Evolutionary conservation across 92 coral and sea anemone genomes (phyloP), one percentile per base, ranked within the genome.

Genomic region (Zoanthus sociatus): DNA sequence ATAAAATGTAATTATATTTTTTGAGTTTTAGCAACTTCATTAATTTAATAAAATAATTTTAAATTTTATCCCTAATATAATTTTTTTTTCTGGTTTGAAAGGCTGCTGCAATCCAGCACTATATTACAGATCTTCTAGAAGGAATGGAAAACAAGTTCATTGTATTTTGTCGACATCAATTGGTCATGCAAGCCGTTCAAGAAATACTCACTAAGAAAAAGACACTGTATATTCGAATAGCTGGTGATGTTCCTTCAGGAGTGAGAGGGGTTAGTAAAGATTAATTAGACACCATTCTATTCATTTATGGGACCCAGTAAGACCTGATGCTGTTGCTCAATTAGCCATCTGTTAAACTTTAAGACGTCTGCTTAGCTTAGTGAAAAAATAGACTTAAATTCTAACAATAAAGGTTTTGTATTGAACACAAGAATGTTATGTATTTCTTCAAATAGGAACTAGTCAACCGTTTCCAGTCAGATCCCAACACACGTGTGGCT

Each of bases 41-140:
- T 37, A 37, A 37, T 37, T 37, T 37, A 37, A 37, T 37, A 37
- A 37, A 37, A 37, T 37, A 37, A 37, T 37, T 11, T 26, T 20
- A 53, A 47, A 20, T 10, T 20, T 10, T 14, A 12, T 31, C 33
- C 15, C 17, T 31, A 33, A 18, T 12, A 2, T 2, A 37, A 37
- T 37, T 2, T 2, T 37, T 77, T 53, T 53, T 7, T 78, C 16
- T 54, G 81, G n/a, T 68, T 4, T 69, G 18, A 7, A 73, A 97
- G 99, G 93, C 94, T 76, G 93, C 95, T n/a, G 93, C 98, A 13
- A 90, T 95, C 48, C 97, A 94, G 70, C 95, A 95, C 68, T 97
- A 97, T 88, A 73, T 97, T 15, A 88, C 94, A 7, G 98, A 97
- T 48, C 92, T 97, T 56, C 86, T 94, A 7, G 97, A 95, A 18